Evolutionary conservation across 2,113 vertebrate species (phyloP).

Genomic region (Pteronura brasiliensis): DNA sequence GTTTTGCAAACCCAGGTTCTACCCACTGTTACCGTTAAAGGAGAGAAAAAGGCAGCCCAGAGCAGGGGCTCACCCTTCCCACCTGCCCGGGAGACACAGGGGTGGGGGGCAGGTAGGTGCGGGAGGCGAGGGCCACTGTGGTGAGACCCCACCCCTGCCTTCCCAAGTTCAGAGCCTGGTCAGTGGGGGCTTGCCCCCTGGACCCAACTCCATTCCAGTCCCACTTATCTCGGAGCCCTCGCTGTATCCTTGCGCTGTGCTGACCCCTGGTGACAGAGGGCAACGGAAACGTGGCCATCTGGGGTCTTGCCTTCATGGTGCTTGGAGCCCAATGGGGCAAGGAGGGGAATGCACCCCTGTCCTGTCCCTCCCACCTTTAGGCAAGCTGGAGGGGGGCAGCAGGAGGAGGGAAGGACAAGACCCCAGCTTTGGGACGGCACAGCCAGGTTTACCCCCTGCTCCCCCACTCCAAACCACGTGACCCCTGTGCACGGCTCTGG

Average conservation of each 20-base stretch:
- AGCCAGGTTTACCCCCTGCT: background rate
- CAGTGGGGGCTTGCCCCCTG: accelerated
- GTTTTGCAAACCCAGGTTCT: background rate
- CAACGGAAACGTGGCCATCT: accelerated
- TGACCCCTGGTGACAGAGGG: background rate
- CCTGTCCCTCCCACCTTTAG: too few relatives aligned
- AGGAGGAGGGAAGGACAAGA: too few relatives aligned
- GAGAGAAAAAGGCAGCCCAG: background rate
- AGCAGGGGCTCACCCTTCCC: background rate
- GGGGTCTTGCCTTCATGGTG: background rate
- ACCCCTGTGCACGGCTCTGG: background rate
- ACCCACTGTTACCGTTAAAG: background rate
- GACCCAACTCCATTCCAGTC: accelerated
- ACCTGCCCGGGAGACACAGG: background rate
- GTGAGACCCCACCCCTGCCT: accelerated
- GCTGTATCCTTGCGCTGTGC: background rate
- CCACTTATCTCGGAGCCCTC: accelerated
- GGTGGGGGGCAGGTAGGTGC: background rate
- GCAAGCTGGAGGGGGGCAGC: background rate
- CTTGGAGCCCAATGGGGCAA: accelerated
- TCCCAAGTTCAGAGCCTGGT: too few relatives aligned
- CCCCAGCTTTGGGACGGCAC: accelerated
- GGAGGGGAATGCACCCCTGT: accelerated
- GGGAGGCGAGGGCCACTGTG: accelerated
- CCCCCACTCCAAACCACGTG: accelerated